Base-by-base conservation (phyloP, 2,797 vertebrate species). In the Tolypeutes matacus region DNA sequence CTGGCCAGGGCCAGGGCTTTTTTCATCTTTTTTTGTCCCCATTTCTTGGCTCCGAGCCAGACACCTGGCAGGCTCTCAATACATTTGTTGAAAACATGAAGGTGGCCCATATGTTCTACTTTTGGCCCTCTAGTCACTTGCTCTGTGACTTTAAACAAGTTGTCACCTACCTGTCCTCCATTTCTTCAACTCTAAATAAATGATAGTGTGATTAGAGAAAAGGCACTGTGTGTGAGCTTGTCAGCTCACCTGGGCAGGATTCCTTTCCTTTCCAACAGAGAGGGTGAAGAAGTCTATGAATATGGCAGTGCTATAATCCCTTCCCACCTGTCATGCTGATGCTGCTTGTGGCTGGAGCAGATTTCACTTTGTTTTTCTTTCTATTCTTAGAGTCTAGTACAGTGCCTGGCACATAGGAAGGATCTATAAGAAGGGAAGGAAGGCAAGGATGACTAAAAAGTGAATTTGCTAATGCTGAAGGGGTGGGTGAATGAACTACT, bases 71-170 rank as follows among this genome's bases (percentile, higher is more conserved):
- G 31, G 13, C 51, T 72, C 60, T 80, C 76, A 81, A 4, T 76
- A 15, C 10, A 46, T 75, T 86, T 42, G 27, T n/a, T 75, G 36
- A 82, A 80, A 96, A 39, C 39, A 46, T 67, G 56, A 1, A 34
- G 78, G 23, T 13, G 65, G 62, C 51, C 21, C 51, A 8, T 7
- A 4, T 62, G 73, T 76, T 91, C 81, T 58, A 13, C 20, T 60
- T 82, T 29, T 1, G 60, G 21, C 34, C 58, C 90, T 85, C 62
- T 77, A 46, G 72, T 29, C 20, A 80, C 53, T 65, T 94, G 72
- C 76, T 92, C 51, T 92, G 92, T 93, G 87, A 92, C 69, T 92
- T 93, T 72, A 53, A 75, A 3, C 34, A 86, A 70, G 20, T 90
- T 56, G 31, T 62, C 34, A 0, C 65, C 27, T 91, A 70, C 96